Evolutionary conservation across 2,113 vertebrate genomes (phyloP).

Genomic region (Geothlypis trichas): DNA sequence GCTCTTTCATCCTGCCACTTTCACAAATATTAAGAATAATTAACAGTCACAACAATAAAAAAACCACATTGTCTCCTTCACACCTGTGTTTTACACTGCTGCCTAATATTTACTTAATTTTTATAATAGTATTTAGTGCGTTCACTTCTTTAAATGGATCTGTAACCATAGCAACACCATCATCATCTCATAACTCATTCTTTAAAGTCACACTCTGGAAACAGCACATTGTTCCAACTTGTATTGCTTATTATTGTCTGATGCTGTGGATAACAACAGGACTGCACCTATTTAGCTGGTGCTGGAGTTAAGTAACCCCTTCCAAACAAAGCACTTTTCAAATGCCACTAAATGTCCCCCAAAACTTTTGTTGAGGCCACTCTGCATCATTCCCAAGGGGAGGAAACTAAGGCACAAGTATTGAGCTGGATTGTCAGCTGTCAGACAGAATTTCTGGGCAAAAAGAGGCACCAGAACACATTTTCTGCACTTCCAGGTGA

Average conservation of each 20-base stretch:
- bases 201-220: constrained; percentile 37
- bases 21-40: not conserved
- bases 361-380: not conserved
- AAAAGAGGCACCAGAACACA: not conserved
- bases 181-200: not conserved
- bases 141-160: not conserved
- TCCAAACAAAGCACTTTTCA: not conserved
- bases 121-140: not conserved
- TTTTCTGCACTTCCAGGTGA: not conserved
- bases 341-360: not conserved
- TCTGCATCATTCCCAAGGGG: accelerated
- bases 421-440: not conserved
- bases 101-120: constrained; percentile 18
- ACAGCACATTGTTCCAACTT: not conserved
- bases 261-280: not conserved
- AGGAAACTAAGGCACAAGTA: not conserved
- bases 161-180: constrained; percentile 44
- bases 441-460: not conserved
- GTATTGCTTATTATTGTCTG: not conserved
- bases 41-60: not conserved
- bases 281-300: not conserved
- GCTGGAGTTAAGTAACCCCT: not conserved
- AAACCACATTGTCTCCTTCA: not conserved
- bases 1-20: not conserved
- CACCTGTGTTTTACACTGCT: not conserved